These are phyloP conservation scores for Glandiceps talaboti DNA, from an alignment of 53 echinoderm and acorn worm species.

Conservation along the genomic window DNA sequence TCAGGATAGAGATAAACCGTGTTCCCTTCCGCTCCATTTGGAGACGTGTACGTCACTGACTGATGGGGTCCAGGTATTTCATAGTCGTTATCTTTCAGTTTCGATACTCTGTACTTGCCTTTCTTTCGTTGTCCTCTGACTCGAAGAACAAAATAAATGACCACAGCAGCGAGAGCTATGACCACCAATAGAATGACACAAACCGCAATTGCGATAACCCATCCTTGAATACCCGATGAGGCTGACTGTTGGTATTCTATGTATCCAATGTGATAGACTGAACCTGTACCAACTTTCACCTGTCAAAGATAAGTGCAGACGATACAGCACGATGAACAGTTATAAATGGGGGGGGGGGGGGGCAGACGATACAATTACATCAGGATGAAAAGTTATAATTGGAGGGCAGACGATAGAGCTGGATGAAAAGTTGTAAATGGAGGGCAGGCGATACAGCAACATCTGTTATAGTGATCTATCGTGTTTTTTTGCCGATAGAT, in stretches of 20 bases:
- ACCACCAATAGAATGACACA: neutral
- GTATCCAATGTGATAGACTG: neutral
- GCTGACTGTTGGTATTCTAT: neutral
- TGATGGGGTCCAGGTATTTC: neutral
- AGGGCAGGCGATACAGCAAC: too few species aligned
- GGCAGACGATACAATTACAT: too few species aligned
- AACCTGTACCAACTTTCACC: neutral
- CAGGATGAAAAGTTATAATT: too few species aligned
- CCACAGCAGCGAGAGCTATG: neutral
- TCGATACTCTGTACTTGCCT: neutral
- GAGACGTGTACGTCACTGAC: neutral
- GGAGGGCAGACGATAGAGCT: too few species aligned
- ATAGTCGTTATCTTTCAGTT: neutral
- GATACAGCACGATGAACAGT: neutral
- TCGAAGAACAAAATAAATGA: neutral
- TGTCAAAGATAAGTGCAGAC: neutral
- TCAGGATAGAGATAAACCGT: too few species aligned
- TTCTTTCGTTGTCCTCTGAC: neutral
- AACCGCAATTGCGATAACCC: neutral
- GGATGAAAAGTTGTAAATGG: too few species aligned
- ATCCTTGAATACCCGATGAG: neutral
- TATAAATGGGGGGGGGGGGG: too few species aligned
- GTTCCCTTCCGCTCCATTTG: too few species aligned
- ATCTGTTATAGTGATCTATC: too few species aligned
- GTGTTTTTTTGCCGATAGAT: too few species aligned